Conservation (phyloP, 2,797 vertebrate genomes). For the Manis javanica region DNA sequence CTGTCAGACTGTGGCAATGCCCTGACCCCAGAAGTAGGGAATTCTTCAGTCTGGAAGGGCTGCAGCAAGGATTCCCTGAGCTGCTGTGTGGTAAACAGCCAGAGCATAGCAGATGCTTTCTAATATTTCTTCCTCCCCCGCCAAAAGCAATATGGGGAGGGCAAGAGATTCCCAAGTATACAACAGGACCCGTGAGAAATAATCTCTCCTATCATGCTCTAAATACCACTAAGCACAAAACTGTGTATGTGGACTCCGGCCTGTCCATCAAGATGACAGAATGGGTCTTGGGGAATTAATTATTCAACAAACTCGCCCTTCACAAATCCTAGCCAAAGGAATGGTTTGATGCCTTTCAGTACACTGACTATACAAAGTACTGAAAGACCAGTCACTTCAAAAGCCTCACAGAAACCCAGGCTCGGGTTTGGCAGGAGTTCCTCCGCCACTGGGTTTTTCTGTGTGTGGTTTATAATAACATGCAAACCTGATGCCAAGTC, state of each 20-base stretch:
- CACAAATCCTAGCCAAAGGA: conserved; percentile 84
- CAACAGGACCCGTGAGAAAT: conserved; percentile 70
- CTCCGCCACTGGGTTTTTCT: conserved; percentile 87
- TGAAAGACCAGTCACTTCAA: conserved; percentile 87
- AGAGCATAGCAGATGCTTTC: background rate
- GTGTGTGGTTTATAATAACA: conserved; percentile 89
- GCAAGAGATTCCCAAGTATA: background rate
- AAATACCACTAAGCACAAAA: conserved; percentile 29
- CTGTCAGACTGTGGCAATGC: background rate
- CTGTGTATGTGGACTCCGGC: background rate
- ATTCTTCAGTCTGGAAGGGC: background rate
- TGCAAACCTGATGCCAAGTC: conserved; percentile 85
- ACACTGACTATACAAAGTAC: conserved; percentile 84
- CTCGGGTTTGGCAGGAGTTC: conserved; percentile 86
- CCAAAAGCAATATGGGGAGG: background rate
- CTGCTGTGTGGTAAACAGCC: accelerated
- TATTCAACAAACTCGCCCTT: conserved; percentile 84
- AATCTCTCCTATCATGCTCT: conserved; percentile 71
- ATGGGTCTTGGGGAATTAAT: conserved; percentile 81
- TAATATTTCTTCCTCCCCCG: background rate
- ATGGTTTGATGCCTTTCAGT: conserved; percentile 86
- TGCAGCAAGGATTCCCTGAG: background rate
- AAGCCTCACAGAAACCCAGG: conserved; percentile 84
- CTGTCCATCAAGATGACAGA: conserved; percentile 81
- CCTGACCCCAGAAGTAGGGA: background rate